Evolutionary conservation across 1,140 invertebrate genomes (phyloP), one percentile per base, ranked within the genome.

Genomic region (Brachionus angularis): DNA sequence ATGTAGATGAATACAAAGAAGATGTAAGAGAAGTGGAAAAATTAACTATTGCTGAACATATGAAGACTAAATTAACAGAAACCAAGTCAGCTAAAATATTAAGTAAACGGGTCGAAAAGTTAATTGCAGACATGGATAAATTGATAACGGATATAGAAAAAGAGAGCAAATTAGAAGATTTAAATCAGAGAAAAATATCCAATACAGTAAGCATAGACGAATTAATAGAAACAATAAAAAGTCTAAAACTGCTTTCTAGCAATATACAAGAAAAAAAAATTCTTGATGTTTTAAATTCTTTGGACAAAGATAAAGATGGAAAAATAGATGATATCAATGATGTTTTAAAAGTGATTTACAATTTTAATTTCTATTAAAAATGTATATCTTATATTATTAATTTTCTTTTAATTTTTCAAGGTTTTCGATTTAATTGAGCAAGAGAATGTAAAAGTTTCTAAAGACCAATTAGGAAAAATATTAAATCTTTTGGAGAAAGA

Each of bases 361-460:
- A 21, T 16, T 33, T 34, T 23, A 52, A 27, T 3, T 8, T n/a
- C 8, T 16, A n/a, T 52, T 70, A 5, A 34, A 0, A 12, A 21
- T 4, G n/a, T n/a, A n/a, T n/a, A n/a, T n/a, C n/a, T n/a, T n/a
- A n/a, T n/a, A n/a, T n/a, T n/a, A n/a, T n/a, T 29, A 29, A 27
- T 52, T 31, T 5, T 7, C 18, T 44, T 16, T 36, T 18, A 21
- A 29, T 58, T 55, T 47, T 2, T 25, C 4, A 1, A 71, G 52
- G 36, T 53, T 8, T 55, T 71, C 34, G 49, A 71, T 34, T 39
- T 71, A 18, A 55, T 71, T 18, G 49, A 31, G n/a, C 12, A 71
- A 31, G 70, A 71, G 29, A 71, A 71, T 12, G 70, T 71, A 31
- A 34, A 53, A 61, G 50, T 71, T 5, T 53, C n/a, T 14, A 42